These are phyloP conservation scores for Oenanthe oenanthe DNA, from an alignment of 2,113 vertebrate species.

Conservation along the genomic window DNA sequence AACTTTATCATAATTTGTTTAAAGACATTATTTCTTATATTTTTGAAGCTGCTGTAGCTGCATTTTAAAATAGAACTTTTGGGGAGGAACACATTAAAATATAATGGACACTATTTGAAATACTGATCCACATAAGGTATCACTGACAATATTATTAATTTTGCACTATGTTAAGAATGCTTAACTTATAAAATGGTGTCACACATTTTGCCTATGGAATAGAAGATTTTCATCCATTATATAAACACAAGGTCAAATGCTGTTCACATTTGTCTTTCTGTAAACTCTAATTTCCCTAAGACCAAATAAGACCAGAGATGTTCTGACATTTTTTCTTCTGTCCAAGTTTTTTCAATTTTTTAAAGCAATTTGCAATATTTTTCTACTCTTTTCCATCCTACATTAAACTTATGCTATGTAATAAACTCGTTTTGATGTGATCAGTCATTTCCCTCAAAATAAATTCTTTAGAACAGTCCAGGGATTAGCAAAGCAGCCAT, in stretches of 20 bases:
- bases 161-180: background rate
- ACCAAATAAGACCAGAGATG: background rate
- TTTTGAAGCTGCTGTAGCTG: background rate
- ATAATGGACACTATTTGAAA: background rate
- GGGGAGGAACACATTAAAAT: background rate
- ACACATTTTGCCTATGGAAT: background rate
- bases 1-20: background rate
- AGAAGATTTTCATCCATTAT: background rate
- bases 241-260: background rate
- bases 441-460: background rate
- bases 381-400: background rate
- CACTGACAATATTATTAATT: background rate
- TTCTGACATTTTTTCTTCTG: background rate
- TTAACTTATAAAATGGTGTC: background rate
- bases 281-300: background rate
- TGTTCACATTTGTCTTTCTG: background rate
- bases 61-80: background rate
- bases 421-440: background rate
- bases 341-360: background rate
- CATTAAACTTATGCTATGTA: background rate
- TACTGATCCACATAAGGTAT: background rate
- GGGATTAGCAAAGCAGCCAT: background rate
- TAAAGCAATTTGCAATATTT: background rate
- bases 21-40: background rate
- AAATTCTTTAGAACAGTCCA: background rate